phyloP scores from a whole-genome alignment of 2,113 vertebrate species.

The Clarias macrocephalus region DNA sequence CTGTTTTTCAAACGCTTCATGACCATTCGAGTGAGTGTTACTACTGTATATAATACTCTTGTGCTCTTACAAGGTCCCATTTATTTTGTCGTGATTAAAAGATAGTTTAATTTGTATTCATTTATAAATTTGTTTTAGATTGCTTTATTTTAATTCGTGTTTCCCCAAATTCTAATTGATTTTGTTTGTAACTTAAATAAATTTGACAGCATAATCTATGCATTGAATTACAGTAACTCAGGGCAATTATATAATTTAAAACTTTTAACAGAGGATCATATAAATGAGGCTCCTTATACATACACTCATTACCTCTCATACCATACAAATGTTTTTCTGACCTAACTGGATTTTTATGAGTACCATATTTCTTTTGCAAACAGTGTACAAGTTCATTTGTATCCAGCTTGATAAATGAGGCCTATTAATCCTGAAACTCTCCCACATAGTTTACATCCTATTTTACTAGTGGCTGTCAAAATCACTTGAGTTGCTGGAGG shows the following conservation, averaged over 20 bases:
- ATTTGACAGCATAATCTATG: neutral
- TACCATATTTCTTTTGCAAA: neutral
- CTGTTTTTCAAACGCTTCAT: no score
- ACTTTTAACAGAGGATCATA: neutral
- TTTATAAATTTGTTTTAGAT: neutral
- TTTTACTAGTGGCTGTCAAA: neutral
- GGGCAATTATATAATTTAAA: neutral
- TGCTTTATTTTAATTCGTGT: neutral
- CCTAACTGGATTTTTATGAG: neutral
- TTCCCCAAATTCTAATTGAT: neutral
- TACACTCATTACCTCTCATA: neutral
- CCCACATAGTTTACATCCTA: neutral
- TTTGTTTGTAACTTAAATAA: neutral
- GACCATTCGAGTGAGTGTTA: neutral
- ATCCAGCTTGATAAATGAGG: neutral
- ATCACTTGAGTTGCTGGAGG: neutral
- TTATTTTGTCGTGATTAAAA: neutral
- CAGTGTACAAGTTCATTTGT: neutral
- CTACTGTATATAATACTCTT: neutral
- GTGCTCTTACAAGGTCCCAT: neutral
- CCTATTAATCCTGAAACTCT: neutral
- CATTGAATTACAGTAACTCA: neutral
- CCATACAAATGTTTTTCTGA: neutral
- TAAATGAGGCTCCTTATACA: neutral
- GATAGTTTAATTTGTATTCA: neutral